Percentiles rank a stretch among this genome's conserved stretches.
Evolutionary conservation across 2,797 vertebrate species (phyloP).

Genomic region (Platalea minor): DNA sequence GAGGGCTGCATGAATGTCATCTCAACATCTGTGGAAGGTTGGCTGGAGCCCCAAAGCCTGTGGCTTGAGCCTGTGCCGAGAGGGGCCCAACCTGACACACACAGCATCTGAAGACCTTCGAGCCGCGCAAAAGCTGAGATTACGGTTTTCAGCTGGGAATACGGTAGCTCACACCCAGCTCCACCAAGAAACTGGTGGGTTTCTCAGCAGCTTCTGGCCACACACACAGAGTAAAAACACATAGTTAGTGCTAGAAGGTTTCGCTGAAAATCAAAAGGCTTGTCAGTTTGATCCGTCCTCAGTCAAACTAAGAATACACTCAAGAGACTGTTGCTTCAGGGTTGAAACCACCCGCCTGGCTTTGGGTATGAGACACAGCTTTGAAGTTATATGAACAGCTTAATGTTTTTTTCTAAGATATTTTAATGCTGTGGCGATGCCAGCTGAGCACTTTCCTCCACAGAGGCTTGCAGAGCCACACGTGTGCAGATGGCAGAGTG

Average conservation of each 20-base stretch:
- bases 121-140: neutral
- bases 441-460: neutral
- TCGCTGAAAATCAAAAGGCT: neutral
- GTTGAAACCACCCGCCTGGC: neutral
- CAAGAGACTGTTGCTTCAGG: neutral
- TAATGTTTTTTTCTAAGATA: neutral
- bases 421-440: neutral
- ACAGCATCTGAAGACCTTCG: accelerated
- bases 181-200: neutral
- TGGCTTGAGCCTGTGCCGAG: neutral
- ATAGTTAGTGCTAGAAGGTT: neutral
- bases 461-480: neutral
- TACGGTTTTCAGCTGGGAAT: neutral
- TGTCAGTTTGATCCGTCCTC: neutral
- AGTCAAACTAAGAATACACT: neutral
- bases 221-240: neutral
- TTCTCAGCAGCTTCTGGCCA: conserved; percentile 6
- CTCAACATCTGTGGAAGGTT: neutral
- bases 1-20: neutral
- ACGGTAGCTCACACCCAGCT: neutral
- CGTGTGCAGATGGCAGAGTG: accelerated
- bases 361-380: neutral
- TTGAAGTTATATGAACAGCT: neutral
- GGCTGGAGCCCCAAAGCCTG: neutral
- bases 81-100: neutral